Conservation (phyloP, 2,113 vertebrate species). For the Siphamia tubifer region DNA sequence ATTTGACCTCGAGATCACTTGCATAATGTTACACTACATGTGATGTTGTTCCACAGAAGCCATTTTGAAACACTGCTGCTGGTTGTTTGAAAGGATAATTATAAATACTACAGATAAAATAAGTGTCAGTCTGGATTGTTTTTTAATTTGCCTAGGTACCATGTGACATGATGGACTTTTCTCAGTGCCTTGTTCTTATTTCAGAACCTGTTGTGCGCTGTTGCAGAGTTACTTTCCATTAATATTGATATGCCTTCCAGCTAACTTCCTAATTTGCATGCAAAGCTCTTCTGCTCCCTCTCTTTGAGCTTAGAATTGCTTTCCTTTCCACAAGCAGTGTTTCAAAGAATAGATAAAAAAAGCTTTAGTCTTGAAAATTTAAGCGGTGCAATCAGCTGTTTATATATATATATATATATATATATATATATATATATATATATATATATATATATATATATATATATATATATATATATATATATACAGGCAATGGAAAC, state of each 20-base stretch:
- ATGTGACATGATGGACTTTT: neutral
- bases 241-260: constrained; percentile 35
- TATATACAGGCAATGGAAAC: neutral
- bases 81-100: neutral
- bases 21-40: constrained; percentile 16
- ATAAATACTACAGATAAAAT: neutral
- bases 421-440: too few relatives aligned
- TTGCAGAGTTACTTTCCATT: constrained; percentile 31
- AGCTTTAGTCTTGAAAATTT: constrained; percentile 32
- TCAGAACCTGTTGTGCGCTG: neutral
- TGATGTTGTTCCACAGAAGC: constrained; percentile 29
- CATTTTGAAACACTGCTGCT: neutral
- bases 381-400: constrained; percentile 21
- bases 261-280: constrained; percentile 53
- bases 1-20: constrained; percentile 21
- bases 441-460: too few relatives aligned
- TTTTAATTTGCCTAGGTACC: constrained; percentile 1
- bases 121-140: neutral
- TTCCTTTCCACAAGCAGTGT: constrained; percentile 12
- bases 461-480: too few relatives aligned
- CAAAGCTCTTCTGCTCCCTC: constrained; percentile 18
- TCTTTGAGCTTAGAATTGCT: neutral
- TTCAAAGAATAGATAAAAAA: constrained; percentile 48
- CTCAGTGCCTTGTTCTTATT: neutral
- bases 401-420: too few relatives aligned